Evolutionary conservation across 2,888 invertebrate species (phyloP), one percentile per base, ranked within the genome.

Genomic region (Drosophila cyrtoloma): DNA sequence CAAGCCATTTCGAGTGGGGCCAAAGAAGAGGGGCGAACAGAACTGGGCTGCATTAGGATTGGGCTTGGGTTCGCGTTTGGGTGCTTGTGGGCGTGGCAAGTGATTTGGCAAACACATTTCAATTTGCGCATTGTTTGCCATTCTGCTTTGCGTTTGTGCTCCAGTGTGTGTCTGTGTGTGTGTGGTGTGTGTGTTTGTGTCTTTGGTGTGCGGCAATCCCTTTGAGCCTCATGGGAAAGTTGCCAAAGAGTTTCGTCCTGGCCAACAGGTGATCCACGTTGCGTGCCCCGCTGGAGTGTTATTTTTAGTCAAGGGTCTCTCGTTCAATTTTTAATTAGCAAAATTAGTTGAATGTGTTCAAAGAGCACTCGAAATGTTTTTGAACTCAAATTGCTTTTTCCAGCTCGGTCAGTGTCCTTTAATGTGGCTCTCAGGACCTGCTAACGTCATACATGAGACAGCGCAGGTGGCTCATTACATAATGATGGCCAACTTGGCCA

Each of bases 271-370:
- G 89, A 77, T 84, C 73, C 77, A 79, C 74, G 89, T 68, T 50
- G 37, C 62, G 47, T 69, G 65, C 72, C 69, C 71, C 55, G 67
- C 55, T 68, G 58, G n/a, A 28, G 53, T 67, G 74, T 73, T 81
- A 79, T 82, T 82, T 85, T 81, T 88, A 83, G 86, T 67, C 72
- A 68, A 77, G 72, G 75, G 86, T 64, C 81, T 79, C 86, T 80
- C 89, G 91, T 91, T 91, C 82, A 91, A 89, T 86, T 91, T 89
- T 89, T 90, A 91, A 89, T 89, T 86, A 91, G 73, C 64, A 52
- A 82, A 91, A 90, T 87, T 90, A 79, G 68, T 47, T 72, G 76
- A 77, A 80, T 56, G 71, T 74, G 47, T 10, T 52, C 35, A 7
- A 32, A 33, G 39, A 58, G 39, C 53, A 59, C 26, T 50, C 60